Percentiles rank a stretch among this genome's conserved stretches.
These are phyloP conservation scores for Gymnocheta viridis DNA, from an alignment of 2,888 invertebrate genomes.

Conservation along the genomic window DNA sequence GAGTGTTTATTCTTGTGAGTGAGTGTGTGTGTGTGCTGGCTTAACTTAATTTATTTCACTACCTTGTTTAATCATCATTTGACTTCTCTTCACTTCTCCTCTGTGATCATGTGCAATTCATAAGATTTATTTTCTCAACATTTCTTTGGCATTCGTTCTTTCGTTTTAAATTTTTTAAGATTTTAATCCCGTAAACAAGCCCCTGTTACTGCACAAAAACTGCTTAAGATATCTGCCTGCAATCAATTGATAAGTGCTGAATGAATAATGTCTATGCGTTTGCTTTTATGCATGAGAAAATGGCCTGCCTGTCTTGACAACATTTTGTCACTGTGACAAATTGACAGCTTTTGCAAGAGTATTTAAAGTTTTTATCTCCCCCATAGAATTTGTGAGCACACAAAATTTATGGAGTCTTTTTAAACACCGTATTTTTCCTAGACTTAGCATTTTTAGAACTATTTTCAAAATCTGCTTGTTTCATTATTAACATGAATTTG, in stretches of 20 bases:
- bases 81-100: not conserved
- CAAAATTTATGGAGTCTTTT: no score
- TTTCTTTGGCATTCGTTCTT: not conserved
- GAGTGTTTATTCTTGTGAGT: not conserved
- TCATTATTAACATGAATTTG: no score
- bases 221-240: not conserved
- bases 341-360: slow-evolving; percentile 39
- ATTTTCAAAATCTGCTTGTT: no score
- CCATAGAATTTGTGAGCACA: no score
- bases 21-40: not conserved
- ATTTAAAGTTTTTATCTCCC: not conserved
- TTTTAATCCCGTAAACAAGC: slow-evolving; percentile 52
- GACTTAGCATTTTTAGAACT: no score
- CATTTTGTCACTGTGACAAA: slow-evolving; percentile 52
- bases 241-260: slow-evolving; percentile 14
- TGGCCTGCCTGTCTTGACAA: slow-evolving; percentile 27
- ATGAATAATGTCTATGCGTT: not conserved
- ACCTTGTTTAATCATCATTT: not conserved
- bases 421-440: no score
- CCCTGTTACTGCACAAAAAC: not conserved
- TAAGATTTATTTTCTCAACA: slow-evolving; percentile 44
- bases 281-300: slow-evolving; percentile 1
- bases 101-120: slow-evolving; percentile 56
- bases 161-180: slow-evolving; percentile 32
- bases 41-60: not conserved